These are phyloP conservation scores for Oligia latruncula DNA, from an alignment of 2,888 invertebrate genomes.

Conservation along the genomic window DNA sequence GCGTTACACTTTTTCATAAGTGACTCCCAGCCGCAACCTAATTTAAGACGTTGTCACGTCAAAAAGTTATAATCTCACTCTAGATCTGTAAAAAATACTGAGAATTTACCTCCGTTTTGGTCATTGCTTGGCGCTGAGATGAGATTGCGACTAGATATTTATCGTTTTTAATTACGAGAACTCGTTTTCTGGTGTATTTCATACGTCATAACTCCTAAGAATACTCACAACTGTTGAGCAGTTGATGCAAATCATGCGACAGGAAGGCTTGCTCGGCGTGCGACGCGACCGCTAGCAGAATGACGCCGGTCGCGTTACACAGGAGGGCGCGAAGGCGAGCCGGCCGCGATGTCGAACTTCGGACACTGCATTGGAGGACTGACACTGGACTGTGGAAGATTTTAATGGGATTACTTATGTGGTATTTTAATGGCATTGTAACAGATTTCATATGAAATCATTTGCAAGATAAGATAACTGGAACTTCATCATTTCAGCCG, in stretches of 20 bases:
- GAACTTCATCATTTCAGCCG: no score
- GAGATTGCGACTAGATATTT: neutral
- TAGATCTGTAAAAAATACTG: neutral
- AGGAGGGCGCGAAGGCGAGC: constrained; percentile 82
- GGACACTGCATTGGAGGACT: constrained; percentile 76
- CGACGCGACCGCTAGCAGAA: constrained; percentile 73
- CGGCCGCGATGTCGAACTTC: constrained; percentile 74
- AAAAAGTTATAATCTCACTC: neutral
- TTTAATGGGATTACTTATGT: neutral
- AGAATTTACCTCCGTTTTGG: neutral
- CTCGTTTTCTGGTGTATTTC: neutral
- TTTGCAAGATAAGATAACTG: no score
- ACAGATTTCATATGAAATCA: no score
- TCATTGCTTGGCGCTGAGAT: neutral
- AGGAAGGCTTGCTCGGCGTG: constrained; percentile 77
- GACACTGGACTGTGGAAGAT: constrained; percentile 74
- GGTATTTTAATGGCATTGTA: neutral
- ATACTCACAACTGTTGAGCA: constrained; percentile 66
- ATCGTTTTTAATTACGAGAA: no score
- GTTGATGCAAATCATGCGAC: constrained; percentile 78
- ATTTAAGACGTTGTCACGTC: no score
- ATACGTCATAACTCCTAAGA: neutral
- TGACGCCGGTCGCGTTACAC: constrained; percentile 76
- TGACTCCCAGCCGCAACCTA: no score
- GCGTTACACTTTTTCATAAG: no score